Percentiles rank a stretch among this genome's conserved stretches.
Evolutionary conservation across 2,888 invertebrate genomes (phyloP).

Genomic region (Apamea anceps): DNA sequence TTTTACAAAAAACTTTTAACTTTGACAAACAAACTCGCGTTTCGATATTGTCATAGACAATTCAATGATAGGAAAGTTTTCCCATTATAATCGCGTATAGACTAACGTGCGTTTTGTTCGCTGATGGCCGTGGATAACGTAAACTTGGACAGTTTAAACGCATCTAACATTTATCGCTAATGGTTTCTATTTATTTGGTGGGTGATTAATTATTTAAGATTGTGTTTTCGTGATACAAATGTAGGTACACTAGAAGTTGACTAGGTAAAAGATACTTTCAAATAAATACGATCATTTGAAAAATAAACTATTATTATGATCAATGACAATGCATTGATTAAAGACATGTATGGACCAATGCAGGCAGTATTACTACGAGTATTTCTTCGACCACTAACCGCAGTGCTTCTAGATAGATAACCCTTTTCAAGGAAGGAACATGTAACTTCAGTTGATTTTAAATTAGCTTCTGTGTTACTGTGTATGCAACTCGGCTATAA

Average conservation of each 20-base stretch:
- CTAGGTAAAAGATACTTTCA: background rate
- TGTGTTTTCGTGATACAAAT: background rate
- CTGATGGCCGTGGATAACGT: slow-evolving; percentile 43
- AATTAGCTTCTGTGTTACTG: background rate
- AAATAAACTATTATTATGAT: background rate
- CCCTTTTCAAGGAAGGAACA: background rate
- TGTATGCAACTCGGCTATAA: background rate
- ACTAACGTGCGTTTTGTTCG: slow-evolving; percentile 54
- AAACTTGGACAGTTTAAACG: slow-evolving; percentile 53
- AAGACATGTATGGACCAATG: background rate
- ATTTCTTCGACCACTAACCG: background rate
- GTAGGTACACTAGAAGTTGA: background rate
- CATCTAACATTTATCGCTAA: slow-evolving; percentile 47
- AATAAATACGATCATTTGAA: background rate
- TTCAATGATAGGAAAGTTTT: slow-evolving; percentile 61
- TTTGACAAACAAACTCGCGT: slow-evolving; percentile 8
- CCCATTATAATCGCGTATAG: slow-evolving; percentile 60
- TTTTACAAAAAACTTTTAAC: background rate
- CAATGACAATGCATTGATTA: background rate
- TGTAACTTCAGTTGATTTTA: background rate
- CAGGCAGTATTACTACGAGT: background rate
- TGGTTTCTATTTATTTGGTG: slow-evolving; percentile 45
- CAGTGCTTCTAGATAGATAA: background rate
- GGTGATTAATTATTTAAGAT: slow-evolving; percentile 18
- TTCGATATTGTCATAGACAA: slow-evolving; percentile 18